Percentiles rank a stretch among this genome's conserved stretches.
Conservation (phyloP, 2,113 vertebrate species). For the Erythrocercus mccallii region DNA sequence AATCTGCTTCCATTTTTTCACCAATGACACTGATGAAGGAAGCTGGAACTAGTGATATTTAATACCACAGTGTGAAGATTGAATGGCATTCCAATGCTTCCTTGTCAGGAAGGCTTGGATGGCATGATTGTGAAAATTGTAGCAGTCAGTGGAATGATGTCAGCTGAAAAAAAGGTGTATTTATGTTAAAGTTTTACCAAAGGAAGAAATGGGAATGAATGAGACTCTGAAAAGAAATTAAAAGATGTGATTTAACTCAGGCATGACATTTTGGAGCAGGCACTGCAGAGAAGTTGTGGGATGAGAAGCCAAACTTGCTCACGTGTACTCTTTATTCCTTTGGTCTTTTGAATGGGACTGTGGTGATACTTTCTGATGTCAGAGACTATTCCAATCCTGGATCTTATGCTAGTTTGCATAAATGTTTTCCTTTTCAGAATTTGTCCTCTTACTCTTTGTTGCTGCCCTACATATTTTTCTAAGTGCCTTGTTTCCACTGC, state of each 20-base stretch:
- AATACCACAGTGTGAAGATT: neutral
- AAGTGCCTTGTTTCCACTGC: neutral
- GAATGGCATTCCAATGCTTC: neutral
- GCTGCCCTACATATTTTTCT: neutral
- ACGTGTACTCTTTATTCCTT: rapidly evolving
- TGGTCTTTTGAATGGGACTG: neutral
- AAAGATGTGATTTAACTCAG: neutral
- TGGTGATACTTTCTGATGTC: neutral
- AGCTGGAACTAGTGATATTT: neutral
- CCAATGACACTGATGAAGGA: neutral
- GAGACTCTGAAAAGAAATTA: neutral
- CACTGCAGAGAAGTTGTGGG: neutral
- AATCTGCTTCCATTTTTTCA: neutral
- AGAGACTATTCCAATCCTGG: neutral
- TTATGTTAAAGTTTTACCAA: neutral
- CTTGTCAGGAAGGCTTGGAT: neutral
- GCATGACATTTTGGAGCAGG: neutral
- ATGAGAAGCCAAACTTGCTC: neutral
- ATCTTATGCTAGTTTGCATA: neutral
- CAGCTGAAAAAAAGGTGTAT: neutral
- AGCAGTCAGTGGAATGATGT: neutral
- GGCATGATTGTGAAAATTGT: neutral
- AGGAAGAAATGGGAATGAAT: neutral
- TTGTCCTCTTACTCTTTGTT: neutral
- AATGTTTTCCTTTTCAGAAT: neutral